These are phyloP conservation scores for Diadegma fenestrale DNA, from an alignment of 2,888 invertebrate genomes.

Conservation along the genomic window DNA sequence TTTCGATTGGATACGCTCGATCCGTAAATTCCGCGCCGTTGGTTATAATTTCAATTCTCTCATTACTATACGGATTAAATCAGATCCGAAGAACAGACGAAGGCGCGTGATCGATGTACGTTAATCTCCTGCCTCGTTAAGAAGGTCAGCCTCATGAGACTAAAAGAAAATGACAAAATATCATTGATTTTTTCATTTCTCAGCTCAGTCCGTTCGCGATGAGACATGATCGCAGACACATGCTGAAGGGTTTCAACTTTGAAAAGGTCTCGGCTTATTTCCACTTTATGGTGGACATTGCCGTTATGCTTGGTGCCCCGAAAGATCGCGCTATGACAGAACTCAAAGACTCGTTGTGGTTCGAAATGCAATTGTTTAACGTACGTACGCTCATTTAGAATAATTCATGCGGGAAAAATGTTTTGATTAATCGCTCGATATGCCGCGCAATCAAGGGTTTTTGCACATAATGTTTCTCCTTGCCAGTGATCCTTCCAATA, in stretches of 20 bases:
- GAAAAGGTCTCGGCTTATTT: not conserved
- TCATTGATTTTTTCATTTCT: constrained; percentile 56
- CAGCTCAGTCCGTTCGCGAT: constrained; percentile 95
- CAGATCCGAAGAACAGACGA: constrained; percentile 95
- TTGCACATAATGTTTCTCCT: no score
- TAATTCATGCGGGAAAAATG: constrained; percentile 66
- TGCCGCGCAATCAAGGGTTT: no score
- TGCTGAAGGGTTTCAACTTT: not conserved
- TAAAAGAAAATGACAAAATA: no score
- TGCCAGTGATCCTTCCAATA: not conserved
- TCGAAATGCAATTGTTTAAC: not conserved
- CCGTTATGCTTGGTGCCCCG: not conserved
- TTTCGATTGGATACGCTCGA: no score
- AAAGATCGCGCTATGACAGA: not conserved
- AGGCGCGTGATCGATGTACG: constrained; percentile 94
- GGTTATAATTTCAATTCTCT: constrained; percentile 96
- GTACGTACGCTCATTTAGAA: not conserved
- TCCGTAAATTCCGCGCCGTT: constrained; percentile 79
- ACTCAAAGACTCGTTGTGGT: not conserved
- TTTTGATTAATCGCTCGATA: no score
- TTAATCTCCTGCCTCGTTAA: constrained; percentile 56
- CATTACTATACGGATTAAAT: constrained; percentile 94
- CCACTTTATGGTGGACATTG: constrained; percentile 4
- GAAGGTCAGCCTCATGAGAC: no score
- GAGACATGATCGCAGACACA: constrained; percentile 89